phyloP scores from a whole-genome alignment of 2,797 vertebrate species.

The Phylloscopus collybita region DNA sequence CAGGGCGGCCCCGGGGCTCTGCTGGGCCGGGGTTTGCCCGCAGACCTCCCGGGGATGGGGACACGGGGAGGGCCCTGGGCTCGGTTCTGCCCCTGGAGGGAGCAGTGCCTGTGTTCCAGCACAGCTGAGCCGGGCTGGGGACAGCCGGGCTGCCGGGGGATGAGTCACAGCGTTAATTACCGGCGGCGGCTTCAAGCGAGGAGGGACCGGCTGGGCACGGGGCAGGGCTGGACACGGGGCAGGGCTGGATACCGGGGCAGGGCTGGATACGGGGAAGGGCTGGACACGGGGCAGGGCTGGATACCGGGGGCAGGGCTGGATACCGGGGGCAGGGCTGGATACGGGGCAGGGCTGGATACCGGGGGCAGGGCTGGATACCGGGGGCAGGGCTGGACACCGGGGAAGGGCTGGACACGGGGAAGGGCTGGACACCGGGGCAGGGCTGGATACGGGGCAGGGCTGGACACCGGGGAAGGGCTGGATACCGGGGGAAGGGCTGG shows the following conservation, averaged over 20 bases:
- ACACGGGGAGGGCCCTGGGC: neutral
- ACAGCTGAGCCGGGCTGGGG: neutral
- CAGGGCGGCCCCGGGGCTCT: neutral
- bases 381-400: neutral
- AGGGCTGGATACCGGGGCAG: neutral
- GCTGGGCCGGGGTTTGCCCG: neutral
- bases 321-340: accelerated
- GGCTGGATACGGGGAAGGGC: no score
- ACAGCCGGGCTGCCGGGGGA: accelerated
- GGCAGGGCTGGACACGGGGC: no score
- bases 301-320: neutral
- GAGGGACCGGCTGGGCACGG: neutral
- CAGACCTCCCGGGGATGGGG: neutral
- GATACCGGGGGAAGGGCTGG: no score
- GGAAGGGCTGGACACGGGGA: no score
- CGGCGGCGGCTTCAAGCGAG: neutral
- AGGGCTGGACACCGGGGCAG: neutral
- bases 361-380: neutral
- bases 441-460: neutral
- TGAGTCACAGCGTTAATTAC: neutral
- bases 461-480: no score
- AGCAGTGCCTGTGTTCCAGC: neutral
- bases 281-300: neutral
- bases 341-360: neutral
- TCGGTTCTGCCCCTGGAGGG: neutral